Conservation (phyloP, 2,888 invertebrate species). For the Stratiomys singularior region DNA sequence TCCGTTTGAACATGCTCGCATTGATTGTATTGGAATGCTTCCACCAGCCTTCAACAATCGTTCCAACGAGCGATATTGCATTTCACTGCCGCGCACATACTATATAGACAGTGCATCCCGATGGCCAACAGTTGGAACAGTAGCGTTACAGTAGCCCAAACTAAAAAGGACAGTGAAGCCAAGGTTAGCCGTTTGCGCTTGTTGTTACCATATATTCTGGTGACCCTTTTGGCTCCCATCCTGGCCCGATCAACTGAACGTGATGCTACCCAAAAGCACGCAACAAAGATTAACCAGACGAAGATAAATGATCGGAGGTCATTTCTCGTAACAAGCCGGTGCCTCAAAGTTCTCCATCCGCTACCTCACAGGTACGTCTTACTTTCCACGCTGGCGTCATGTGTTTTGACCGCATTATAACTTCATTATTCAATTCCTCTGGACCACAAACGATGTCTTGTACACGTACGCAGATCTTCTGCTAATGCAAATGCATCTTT, state of each 20-base stretch:
- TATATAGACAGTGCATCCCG: constrained; percentile 14
- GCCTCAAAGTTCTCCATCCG: constrained; percentile 24
- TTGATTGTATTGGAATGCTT: constrained; percentile 10
- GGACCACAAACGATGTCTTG: constrained; percentile 33
- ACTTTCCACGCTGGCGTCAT: constrained; percentile 18
- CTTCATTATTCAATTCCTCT: constrained; percentile 41
- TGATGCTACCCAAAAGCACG: background rate
- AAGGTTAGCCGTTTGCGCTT: background rate
- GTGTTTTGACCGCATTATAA: constrained; percentile 36
- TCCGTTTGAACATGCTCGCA: background rate
- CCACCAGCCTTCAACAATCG: background rate
- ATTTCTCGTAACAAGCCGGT: constrained; percentile 17
- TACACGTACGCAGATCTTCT: background rate
- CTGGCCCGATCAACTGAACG: background rate
- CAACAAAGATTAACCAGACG: constrained; percentile 29
- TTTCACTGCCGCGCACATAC: background rate
- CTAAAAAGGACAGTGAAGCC: constrained; percentile 22
- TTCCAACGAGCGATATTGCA: constrained; percentile 6
- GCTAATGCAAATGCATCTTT: background rate
- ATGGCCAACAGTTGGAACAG: background rate
- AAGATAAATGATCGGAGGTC: constrained; percentile 41
- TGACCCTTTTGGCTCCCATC: background rate
- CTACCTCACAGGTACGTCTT: constrained; percentile 22
- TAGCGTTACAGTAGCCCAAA: background rate
- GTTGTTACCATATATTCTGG: background rate